Evolutionary conservation across 2,797 vertebrate species (phyloP), one percentile per base, ranked within the genome.

Genomic region (Sebastes nivosus): DNA sequence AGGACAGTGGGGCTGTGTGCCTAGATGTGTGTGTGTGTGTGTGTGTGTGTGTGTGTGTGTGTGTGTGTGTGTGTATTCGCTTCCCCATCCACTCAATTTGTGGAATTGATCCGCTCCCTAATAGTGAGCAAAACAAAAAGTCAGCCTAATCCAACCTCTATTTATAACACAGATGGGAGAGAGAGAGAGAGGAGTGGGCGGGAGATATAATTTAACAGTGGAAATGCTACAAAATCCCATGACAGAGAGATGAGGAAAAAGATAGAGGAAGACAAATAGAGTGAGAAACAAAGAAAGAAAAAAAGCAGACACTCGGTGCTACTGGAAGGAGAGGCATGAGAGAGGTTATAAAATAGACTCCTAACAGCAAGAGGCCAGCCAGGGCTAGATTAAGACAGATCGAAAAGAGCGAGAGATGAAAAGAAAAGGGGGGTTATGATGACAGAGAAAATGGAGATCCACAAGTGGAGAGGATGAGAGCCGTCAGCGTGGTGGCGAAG

Each of bases 21-120:
- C 30, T 73, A 38, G n/a, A 29, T 84, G 36, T 61, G 54, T 67
- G 32, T 66, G 67, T 55, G 46, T 67, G 32, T 66, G 68, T 55
- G 42, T 73, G 57, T 58, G 30, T 71, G 77, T 54, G 61, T 58
- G 65, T 77, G 67, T 25, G 25, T 25, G 25, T 25, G 63, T 74
- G 68, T 78, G 58, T 60, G 65, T 77, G 67, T 58, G 30, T 71
- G 77, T 54, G 61, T 59, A 5, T 82, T 57, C 6, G 16, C 82
- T 59, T 91, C 88, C 88, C 88, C 68, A 65, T 93, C 84, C 83
- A 68, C 89, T 91, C 89, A 92, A 92, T 94, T 93, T 93, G 89
- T 75, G 74, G 85, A 89, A 91, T 93, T 92, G 92, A 94, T 93
- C 93, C 60, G 34, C 84, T 90, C 80, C 79, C 84, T 92, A 88